Conservation (phyloP, 2,888 invertebrate species). For the Metallyticus violacea region DNA sequence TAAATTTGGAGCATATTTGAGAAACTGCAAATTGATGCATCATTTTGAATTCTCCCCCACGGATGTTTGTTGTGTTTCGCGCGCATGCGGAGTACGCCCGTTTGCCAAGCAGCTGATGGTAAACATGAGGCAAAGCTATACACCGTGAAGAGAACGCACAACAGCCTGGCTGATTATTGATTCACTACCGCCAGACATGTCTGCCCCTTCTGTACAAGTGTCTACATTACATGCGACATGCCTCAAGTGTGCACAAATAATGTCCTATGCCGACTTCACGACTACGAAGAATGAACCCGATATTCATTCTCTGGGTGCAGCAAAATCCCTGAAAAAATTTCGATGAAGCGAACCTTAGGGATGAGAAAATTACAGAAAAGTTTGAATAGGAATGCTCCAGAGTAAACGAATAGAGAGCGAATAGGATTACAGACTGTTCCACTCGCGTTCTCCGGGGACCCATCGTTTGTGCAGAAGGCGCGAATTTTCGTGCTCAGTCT, state of each 20-base stretch:
- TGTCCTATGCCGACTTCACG: background rate
- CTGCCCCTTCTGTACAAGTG: background rate
- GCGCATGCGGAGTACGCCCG: background rate
- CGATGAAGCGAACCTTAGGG: background rate
- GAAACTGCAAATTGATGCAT: background rate
- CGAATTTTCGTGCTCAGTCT: too few relatives aligned
- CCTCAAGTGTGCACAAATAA: background rate
- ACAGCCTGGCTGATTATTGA: background rate
- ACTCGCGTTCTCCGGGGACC: too few relatives aligned
- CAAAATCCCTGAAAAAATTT: too few relatives aligned
- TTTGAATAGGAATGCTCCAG: background rate
- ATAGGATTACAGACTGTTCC: too few relatives aligned
- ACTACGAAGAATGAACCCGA: background rate
- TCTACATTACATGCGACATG: too few relatives aligned
- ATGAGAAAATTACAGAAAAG: background rate
- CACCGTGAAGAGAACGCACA: background rate
- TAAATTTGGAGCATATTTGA: background rate
- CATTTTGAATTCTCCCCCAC: background rate
- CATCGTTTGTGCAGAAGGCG: too few relatives aligned
- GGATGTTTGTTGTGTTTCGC: too few relatives aligned
- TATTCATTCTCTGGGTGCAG: too few relatives aligned
- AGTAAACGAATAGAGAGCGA: too few relatives aligned
- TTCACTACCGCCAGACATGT: background rate
- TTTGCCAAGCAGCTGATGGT: background rate
- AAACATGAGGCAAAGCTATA: background rate